These are phyloP conservation scores for Coelogynopora nodosa DNA, from an alignment of 2,888 invertebrate genomes.

Conservation along the genomic window DNA sequence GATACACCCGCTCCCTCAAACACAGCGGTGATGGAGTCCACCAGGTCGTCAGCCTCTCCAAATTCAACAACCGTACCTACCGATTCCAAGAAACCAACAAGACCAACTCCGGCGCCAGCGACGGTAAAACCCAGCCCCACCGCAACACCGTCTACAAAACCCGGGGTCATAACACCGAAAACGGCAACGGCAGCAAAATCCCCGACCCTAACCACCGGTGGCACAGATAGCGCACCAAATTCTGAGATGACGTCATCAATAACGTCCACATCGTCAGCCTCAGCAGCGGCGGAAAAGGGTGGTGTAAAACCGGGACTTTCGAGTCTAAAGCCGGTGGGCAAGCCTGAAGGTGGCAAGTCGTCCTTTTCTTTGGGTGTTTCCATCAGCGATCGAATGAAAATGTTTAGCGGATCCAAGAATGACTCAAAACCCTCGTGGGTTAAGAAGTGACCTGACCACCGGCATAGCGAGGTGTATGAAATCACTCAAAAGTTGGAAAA, in stretches of 20 bases:
- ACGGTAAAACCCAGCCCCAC: background rate
- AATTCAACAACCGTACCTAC: background rate
- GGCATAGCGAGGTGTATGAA: too few species aligned
- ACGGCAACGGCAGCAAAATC: background rate
- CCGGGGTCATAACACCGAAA: background rate
- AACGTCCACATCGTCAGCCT: background rate
- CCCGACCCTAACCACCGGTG: background rate
- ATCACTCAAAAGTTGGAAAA: too few species aligned
- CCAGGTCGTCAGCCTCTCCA: background rate
- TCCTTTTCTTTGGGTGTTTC: background rate
- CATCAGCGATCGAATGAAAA: slow-evolving; percentile 15
- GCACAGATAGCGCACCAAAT: background rate
- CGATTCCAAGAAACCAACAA: background rate
- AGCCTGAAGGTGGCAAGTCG: background rate
- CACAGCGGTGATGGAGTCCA: too few species aligned
- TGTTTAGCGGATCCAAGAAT: background rate
- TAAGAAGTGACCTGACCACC: background rate
- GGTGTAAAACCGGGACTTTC: background rate
- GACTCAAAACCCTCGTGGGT: slow-evolving; percentile 2
- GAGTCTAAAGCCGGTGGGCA: background rate
- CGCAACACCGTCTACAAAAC: background rate
- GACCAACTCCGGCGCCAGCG: background rate
- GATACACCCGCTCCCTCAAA: too few species aligned
- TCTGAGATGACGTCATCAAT: slow-evolving; percentile 3
- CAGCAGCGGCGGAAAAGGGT: background rate